Evolutionary conservation across 2,888 invertebrate species (phyloP), one percentile per base, ranked within the genome.

Genomic region (Odontomyia ornata): DNA sequence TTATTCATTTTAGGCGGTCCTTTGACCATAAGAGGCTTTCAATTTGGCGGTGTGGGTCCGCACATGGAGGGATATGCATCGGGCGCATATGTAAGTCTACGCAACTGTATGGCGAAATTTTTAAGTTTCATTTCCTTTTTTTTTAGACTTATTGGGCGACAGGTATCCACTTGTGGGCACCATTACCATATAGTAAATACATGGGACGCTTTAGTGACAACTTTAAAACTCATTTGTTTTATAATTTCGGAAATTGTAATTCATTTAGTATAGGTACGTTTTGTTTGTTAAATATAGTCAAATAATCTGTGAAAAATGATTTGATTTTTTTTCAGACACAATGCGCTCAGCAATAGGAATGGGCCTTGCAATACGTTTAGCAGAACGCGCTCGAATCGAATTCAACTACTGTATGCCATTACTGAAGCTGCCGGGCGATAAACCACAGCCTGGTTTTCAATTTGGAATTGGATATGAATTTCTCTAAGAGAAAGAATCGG

Each of bases 391-490:
- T n/a, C 90, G 98, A 77, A 89, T 99, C 76, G 99, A 99, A 89
- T 90, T 99, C 75, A 99, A 98, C 89, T 97, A 98, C 88, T 94
- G 95, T 85, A 87, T 94, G 83, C 98, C 98, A 57, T 82, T 94
- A 76, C 87, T 88, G 65, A 90, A 90, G 79, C 88, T 90, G 80
- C 86, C 88, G 78, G 91, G 89, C 15, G 96, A 97, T 87, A 88
- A 86, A 81, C 81, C 89, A 76, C 88, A 90, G 73, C 90, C 90
- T 79, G 95, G 95, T 60, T 89, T 96, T 82, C 95, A 96, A 87
- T 91, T 96, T 84, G 96, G 96, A 46, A 90, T 96, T 81, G 95
- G 95, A 36, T 90, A 94, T 73, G 91, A 93, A 82, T 95, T 95
- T 87, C 89, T 95, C 81, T 95, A 60, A 23, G 36, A 36, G 36